Evolutionary conservation across 2,113 vertebrate species (phyloP).

Genomic region (Ahaetulla prasina): DNA sequence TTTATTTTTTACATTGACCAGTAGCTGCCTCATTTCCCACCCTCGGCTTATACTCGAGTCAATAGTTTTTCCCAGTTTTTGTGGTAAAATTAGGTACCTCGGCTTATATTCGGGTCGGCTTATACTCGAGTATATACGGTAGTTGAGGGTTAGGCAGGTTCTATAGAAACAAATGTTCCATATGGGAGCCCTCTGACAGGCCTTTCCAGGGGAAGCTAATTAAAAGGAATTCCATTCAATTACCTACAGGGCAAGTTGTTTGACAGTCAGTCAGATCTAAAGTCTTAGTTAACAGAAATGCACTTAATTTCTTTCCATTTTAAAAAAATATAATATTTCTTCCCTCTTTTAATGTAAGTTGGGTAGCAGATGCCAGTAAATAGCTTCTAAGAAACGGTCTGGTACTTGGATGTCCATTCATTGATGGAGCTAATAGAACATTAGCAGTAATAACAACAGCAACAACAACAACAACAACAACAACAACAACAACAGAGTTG

Average conservation of each 20-base stretch:
- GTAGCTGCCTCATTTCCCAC: no score
- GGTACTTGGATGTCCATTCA: neutral
- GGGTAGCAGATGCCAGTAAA: neutral
- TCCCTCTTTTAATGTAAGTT: neutral
- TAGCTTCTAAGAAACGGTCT: neutral
- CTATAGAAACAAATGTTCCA: neutral
- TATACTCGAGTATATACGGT: no score
- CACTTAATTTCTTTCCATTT: neutral
- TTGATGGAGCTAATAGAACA: neutral
- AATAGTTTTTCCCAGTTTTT: no score
- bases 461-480: no score
- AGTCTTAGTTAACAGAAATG: neutral
- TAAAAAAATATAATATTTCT: neutral
- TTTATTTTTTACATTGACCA: no score
- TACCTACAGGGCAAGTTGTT: neutral
- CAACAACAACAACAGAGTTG: no score
- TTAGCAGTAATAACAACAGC: no score
- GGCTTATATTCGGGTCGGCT: no score
- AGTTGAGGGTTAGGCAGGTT: neutral
- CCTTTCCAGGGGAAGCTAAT: neutral
- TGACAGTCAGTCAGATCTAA: neutral
- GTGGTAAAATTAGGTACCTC: no score
- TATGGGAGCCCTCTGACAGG: neutral
- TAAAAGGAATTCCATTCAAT: neutral
- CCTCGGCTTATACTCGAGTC: no score